Conservation (phyloP, 1,140 invertebrate species). For the Oreohelix idahoensis region DNA sequence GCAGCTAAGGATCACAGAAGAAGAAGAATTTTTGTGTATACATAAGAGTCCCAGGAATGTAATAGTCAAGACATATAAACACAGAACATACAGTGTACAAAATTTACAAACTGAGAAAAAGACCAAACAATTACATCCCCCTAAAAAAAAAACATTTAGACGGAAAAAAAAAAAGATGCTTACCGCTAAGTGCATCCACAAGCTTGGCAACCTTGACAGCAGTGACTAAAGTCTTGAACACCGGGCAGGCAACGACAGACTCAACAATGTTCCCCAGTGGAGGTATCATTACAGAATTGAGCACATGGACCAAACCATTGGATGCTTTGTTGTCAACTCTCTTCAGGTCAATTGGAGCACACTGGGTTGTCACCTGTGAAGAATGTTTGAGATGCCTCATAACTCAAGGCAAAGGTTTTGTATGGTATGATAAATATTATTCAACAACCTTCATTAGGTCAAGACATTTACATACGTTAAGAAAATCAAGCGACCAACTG, state of each 20-base stretch:
- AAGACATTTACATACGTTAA: background rate
- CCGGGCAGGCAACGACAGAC: conserved; percentile 57
- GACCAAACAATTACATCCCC: no score
- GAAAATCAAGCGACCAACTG: no score
- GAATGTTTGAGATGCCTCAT: background rate
- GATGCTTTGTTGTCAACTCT: conserved; percentile 63
- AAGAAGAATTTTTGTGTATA: no score
- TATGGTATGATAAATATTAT: background rate
- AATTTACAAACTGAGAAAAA: no score
- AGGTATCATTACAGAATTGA: conserved; percentile 66
- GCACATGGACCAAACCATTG: conserved; percentile 69
- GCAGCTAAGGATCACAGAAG: no score
- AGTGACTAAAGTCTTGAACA: conserved; percentile 52
- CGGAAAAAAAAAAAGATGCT: no score
- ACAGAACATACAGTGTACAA: no score
- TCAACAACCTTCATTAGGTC: background rate
- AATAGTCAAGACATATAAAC: no score
- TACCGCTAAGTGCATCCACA: conserved; percentile 44
- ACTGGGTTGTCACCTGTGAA: conserved; percentile 38
- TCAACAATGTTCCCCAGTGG: conserved; percentile 64
- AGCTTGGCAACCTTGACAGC: conserved; percentile 50
- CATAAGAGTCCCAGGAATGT: no score
- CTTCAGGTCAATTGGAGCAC: conserved; percentile 36
- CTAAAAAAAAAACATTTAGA: no score
- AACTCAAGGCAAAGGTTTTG: background rate